Evolutionary conservation across 2,113 vertebrate species (phyloP).

Genomic region (Maccullochella peelii): DNA sequence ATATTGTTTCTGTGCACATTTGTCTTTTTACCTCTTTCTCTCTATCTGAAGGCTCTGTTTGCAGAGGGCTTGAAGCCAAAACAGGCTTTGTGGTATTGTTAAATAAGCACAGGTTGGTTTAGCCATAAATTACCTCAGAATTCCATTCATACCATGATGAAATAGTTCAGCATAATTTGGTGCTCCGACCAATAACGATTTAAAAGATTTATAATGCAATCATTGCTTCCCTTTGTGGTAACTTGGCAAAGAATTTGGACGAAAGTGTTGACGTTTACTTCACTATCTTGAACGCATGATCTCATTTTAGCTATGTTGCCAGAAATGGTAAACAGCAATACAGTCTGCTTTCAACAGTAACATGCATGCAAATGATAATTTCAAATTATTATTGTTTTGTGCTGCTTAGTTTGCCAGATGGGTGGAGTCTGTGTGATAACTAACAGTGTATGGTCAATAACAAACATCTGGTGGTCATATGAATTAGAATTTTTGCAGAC

Average conservation of each 20-base stretch:
- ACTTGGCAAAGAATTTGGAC: neutral
- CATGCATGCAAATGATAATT: neutral
- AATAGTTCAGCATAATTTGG: neutral
- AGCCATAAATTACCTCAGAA: conserved; percentile 18
- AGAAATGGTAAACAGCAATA: neutral
- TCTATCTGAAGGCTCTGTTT: conserved; percentile 26
- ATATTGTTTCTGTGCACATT: conserved; percentile 34
- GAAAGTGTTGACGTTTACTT: neutral
- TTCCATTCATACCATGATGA: conserved; percentile 28
- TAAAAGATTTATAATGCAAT: neutral
- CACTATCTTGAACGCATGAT: neutral
- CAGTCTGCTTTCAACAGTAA: neutral
- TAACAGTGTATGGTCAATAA: neutral
- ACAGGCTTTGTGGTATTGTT: conserved; percentile 20
- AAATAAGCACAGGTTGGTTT: conserved; percentile 37
- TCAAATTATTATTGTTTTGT: conserved; percentile 3
- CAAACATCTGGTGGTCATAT: neutral
- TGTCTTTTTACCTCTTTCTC: conserved; percentile 10
- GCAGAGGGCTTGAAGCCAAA: conserved; percentile 24
- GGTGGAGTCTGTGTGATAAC: neutral
- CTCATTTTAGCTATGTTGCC: neutral
- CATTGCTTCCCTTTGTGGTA: neutral
- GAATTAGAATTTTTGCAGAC: neutral
- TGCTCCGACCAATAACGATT: neutral
- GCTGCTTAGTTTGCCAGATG: neutral